Evolutionary conservation across 2,797 vertebrate genomes (phyloP).

Genomic region (Melanotaenia maccullochi): DNA sequence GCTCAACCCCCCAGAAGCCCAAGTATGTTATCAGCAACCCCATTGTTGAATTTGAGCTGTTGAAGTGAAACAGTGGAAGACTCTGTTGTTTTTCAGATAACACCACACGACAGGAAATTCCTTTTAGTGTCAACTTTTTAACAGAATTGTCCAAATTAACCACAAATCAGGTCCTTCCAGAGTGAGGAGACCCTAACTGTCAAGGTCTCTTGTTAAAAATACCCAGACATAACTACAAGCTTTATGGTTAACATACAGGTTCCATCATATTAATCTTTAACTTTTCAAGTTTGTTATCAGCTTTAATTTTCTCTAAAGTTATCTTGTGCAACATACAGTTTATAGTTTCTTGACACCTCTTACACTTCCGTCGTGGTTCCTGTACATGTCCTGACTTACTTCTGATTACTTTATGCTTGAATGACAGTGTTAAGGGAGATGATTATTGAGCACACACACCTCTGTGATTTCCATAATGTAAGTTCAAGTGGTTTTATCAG

Average conservation of each 20-base stretch:
- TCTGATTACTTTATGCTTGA: conserved; percentile 58
- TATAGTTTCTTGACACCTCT: conserved; percentile 22
- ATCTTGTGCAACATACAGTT: conserved; percentile 3
- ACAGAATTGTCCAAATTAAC: conserved; percentile 17
- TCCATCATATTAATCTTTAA: conserved; percentile 5
- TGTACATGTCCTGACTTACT: conserved; percentile 31
- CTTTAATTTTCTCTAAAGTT: conserved; percentile 8
- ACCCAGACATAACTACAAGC: background rate
- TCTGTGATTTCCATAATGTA: conserved; percentile 10
- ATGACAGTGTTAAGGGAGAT: conserved; percentile 34
- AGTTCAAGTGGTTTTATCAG: background rate
- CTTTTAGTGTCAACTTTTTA: conserved; percentile 61
- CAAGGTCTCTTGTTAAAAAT: background rate
- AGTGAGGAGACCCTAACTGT: conserved; percentile 18
- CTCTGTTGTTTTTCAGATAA: conserved; percentile 82
- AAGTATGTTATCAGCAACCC: conserved; percentile 77
- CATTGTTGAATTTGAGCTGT: conserved; percentile 71
- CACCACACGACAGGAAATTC: conserved; percentile 85
- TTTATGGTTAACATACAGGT: conserved; percentile 1
- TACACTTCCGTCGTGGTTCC: conserved; percentile 11
- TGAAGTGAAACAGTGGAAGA: conserved; percentile 73
- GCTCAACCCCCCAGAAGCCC: conserved; percentile 52
- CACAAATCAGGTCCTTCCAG: conserved; percentile 1
- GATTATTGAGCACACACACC: conserved; percentile 23
- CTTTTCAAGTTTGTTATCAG: conserved; percentile 13